Evolutionary conservation across 2,888 invertebrate species (phyloP).

Genomic region (Blastobasis lacticolella): DNA sequence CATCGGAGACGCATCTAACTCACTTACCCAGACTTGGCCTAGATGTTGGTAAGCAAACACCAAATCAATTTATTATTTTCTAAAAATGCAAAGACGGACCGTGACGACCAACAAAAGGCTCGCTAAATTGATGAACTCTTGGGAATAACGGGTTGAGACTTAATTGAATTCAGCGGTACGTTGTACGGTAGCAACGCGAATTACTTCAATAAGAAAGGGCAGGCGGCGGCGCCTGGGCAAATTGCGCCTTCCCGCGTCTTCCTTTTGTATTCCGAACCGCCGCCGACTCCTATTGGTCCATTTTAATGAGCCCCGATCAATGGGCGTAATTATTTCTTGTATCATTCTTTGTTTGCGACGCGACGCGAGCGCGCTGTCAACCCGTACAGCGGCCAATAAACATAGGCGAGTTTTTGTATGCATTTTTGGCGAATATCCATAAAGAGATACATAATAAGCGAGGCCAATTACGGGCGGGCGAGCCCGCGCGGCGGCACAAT

Average conservation of each 20-base stretch:
- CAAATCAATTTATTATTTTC: too few species aligned
- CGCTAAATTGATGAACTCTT: conserved; percentile 44
- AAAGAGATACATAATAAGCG: conserved; percentile 27
- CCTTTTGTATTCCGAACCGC: conserved; percentile 40
- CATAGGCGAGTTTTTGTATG: conserved; percentile 41
- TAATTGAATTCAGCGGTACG: conserved; percentile 56
- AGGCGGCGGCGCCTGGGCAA: conserved; percentile 58
- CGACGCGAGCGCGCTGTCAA: conserved; percentile 55
- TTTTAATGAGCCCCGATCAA: conserved; percentile 68
- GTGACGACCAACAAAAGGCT: conserved; percentile 21
- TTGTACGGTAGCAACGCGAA: conserved; percentile 27
- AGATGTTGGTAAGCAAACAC: too few species aligned
- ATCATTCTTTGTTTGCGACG: conserved; percentile 55
- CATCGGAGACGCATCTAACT: too few species aligned
- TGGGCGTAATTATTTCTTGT: conserved; percentile 71
- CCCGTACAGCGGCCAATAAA: conserved; percentile 36
- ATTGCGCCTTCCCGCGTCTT: conserved; percentile 51
- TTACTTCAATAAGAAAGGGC: conserved; percentile 61
- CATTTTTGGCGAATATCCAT: conserved; percentile 57
- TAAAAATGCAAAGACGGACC: too few species aligned
- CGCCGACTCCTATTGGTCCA: conserved; percentile 51
- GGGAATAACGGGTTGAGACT: conserved; percentile 40
- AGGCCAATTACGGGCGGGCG: conserved; percentile 40
- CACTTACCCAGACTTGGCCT: too few species aligned
- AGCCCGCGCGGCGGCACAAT: conserved; percentile 34